phyloP scores from a whole-genome alignment of 2,888 invertebrate species.

The Eulithis testata region DNA sequence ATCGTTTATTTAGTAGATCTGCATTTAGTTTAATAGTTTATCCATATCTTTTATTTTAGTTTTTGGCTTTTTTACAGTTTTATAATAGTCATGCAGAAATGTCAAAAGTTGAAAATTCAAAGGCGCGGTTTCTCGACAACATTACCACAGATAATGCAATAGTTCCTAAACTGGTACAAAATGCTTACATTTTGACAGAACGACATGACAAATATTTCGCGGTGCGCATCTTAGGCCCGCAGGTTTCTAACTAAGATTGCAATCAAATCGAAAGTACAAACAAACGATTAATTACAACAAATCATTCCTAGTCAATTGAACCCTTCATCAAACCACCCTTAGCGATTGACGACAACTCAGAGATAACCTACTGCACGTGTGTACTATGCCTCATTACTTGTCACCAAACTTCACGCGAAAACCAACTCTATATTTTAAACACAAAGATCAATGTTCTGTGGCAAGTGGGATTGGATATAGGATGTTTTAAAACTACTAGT shows the following conservation, averaged over 20 bases:
- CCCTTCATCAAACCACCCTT: constrained; percentile 54
- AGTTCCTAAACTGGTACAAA: too few species aligned
- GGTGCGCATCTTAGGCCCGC: too few species aligned
- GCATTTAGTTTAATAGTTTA: too few species aligned
- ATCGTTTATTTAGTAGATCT: too few species aligned
- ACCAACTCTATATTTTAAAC: neutral
- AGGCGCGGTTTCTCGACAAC: too few species aligned
- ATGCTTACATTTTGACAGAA: too few species aligned
- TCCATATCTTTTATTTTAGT: too few species aligned
- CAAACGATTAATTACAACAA: constrained; percentile 66
- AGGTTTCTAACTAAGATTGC: neutral
- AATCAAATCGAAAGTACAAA: constrained; percentile 41
- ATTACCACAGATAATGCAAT: too few species aligned
- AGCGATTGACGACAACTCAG: constrained; percentile 50
- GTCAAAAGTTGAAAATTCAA: too few species aligned
- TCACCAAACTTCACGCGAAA: constrained; percentile 20
- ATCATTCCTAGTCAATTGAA: constrained; percentile 78
- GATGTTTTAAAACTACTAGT: constrained; percentile 32
- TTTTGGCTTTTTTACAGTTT: too few species aligned
- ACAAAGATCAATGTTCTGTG: constrained; percentile 21
- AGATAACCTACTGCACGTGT: constrained; percentile 74
- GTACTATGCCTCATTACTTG: constrained; percentile 62
- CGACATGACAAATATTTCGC: too few species aligned
- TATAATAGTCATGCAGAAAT: too few species aligned
- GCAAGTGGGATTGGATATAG: constrained; percentile 5